phyloP scores from a whole-genome alignment of 2,797 vertebrate genomes.

The Epinephelus awoara region DNA sequence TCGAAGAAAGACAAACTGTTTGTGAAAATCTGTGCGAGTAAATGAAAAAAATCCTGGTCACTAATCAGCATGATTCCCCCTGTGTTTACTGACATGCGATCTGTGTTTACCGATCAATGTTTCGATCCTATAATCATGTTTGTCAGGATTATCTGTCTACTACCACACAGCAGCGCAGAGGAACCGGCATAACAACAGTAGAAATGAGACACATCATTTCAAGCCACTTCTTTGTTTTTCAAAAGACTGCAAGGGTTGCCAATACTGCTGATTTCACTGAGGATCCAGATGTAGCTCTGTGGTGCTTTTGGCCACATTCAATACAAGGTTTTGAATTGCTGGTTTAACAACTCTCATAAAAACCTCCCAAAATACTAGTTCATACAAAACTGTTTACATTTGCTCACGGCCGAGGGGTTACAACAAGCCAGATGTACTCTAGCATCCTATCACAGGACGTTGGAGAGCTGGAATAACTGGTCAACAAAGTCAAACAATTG shows the following conservation, averaged over 20 bases:
- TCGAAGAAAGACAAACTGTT: not conserved
- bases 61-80: not conserved
- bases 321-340: not conserved
- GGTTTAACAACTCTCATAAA: not conserved
- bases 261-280: not conserved
- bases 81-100: constrained; percentile 6
- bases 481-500: not conserved
- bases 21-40: not conserved
- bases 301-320: not conserved
- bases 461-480: not conserved
- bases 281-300: no score
- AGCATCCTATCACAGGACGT: not conserved
- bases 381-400: not conserved
- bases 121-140: constrained; percentile 13
- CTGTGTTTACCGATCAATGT: constrained; percentile 12
- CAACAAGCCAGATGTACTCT: not conserved
- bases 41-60: not conserved
- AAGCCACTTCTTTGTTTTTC: no score
- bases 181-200: not conserved
- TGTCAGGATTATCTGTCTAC: not conserved
- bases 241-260: not conserved
- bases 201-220: not conserved
- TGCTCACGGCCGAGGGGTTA: not conserved
- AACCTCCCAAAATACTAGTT: not conserved
- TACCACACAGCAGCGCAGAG: not conserved